Evolutionary conservation across 2,888 invertebrate species (phyloP).

Genomic region (Monopis laevigella): DNA sequence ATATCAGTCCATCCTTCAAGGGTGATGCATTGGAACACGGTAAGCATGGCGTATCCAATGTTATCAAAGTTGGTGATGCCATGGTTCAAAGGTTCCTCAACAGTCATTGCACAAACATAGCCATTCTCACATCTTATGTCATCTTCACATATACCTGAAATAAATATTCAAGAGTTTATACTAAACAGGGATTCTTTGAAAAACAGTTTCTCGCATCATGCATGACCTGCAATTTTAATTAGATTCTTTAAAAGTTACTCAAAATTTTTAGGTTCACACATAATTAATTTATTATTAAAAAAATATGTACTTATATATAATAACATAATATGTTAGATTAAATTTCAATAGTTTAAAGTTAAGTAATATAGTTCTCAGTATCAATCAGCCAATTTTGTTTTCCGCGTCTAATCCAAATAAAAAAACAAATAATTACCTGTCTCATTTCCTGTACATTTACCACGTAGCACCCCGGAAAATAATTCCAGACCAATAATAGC

Average conservation of each 20-base stretch:
- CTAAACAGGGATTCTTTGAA: too few species aligned
- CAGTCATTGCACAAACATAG: constrained; percentile 1
- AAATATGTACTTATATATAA: too few species aligned
- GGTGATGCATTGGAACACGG: constrained; percentile 99
- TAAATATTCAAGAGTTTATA: not conserved
- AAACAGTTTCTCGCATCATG: too few species aligned
- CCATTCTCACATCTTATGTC: constrained; percentile 3
- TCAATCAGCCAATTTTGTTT: too few species aligned
- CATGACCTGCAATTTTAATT: too few species aligned
- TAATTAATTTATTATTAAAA: too few species aligned
- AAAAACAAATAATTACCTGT: constrained; percentile 78
- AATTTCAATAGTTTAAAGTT: too few species aligned
- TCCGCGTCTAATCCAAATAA: too few species aligned
- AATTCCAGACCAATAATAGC: constrained; percentile 98
- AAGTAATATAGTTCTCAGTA: too few species aligned
- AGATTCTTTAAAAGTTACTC: too few species aligned
- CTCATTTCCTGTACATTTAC: constrained; percentile 82
- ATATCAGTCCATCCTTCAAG: constrained; percentile 99
- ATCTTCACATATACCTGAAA: constrained; percentile 4
- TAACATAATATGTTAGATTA: too few species aligned
- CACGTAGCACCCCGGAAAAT: constrained; percentile 95
- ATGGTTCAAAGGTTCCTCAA: constrained; percentile 79
- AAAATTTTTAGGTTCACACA: too few species aligned
- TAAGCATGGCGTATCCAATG: constrained; percentile 98
- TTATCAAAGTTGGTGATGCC: constrained; percentile 99